Base-by-base conservation (phyloP, 2,797 vertebrate species). In the Chanos chanos region DNA sequence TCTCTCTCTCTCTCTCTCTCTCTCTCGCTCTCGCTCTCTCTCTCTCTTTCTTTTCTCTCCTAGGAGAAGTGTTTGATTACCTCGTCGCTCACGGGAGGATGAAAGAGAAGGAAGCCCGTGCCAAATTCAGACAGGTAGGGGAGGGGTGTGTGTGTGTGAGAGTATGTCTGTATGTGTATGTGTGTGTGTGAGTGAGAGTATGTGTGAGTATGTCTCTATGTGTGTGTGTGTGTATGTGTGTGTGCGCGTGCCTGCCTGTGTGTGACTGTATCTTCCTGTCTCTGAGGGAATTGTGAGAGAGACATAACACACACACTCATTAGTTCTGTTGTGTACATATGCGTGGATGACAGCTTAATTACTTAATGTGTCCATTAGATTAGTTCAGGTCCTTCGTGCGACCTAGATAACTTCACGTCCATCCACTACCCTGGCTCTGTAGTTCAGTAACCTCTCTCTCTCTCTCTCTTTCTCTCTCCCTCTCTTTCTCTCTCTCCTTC, bases 61-160 rank as follows among this genome's bases (percentile, higher is more conserved):
- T 75, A 99, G 96, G 96, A 64, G 96, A 99, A 82, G 95, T 99
- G 40, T 99, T 99, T 80, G 96, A 99, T 89, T 99, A 99, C 88
- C 89, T 99, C 75, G 96, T 99, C 80, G 96, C 96, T 83, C 96
- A 99, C 78, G 96, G 96, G 81, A 91, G 96, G 89, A 99, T 99
- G 96, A 99, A 99, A 89, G 96, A 99, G 89, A 99, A 99, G 80
- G 96, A 99, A 86, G 96, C 96, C 65, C 93, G 96, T 90, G 92
- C 95, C 87, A 99, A 99, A 90, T 99, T 99, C 89, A 92, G 96
- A 94, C 96, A 99, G 94, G 96, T 89, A n/a, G 44, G 67, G 78
- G 77, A 12, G 28, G 21, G 39, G 34, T 41, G 19, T 68, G 5
- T 48, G 18, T 57, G 19, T 3, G 4, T 24, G 30, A 24, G 31